These are phyloP conservation scores for Lepidocyrtoides sp. DNA, from an alignment of 2,888 invertebrate species.

Conservation along the genomic window DNA sequence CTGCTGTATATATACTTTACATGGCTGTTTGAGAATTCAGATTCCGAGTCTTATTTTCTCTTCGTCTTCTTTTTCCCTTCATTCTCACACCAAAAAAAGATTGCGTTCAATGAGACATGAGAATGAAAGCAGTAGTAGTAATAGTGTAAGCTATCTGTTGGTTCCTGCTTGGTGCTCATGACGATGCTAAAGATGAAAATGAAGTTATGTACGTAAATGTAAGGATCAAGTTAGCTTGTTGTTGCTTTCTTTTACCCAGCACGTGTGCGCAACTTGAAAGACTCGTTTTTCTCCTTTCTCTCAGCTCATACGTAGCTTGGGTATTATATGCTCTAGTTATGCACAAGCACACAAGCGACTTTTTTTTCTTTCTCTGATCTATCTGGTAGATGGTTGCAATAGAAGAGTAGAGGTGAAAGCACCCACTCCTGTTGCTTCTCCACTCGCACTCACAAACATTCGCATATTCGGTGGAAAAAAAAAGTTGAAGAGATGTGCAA, in stretches of 20 bases:
- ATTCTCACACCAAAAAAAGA: slow-evolving; percentile 19
- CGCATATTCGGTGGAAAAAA: slow-evolving; percentile 7
- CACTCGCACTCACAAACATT: neutral
- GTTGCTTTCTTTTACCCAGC: slow-evolving; percentile 33
- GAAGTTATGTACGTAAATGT: slow-evolving; percentile 34
- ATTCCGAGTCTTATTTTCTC: neutral
- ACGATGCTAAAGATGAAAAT: neutral
- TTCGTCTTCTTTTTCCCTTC: neutral
- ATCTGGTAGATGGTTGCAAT: neutral
- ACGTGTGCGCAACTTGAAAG: slow-evolving; percentile 78
- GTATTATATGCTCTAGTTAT: slow-evolving; percentile 15
- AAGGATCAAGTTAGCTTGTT: slow-evolving; percentile 5
- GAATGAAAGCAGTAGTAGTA: neutral
- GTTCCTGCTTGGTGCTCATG: neutral
- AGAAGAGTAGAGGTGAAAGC: slow-evolving; percentile 3
- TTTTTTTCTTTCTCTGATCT: neutral
- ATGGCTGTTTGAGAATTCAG: slow-evolving; percentile 1
- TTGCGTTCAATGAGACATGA: slow-evolving; percentile 41
- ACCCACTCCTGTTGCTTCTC: slow-evolving; percentile 76
- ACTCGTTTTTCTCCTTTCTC: slow-evolving; percentile 66
- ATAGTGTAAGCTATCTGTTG: neutral
- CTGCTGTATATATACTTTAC: too few species aligned
- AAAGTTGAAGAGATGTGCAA: neutral
- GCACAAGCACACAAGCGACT: slow-evolving; percentile 8
- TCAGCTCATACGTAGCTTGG: neutral